Base-by-base conservation (phyloP, 2,113 vertebrate genomes). In the Rhinichthys klamathensis region DNA sequence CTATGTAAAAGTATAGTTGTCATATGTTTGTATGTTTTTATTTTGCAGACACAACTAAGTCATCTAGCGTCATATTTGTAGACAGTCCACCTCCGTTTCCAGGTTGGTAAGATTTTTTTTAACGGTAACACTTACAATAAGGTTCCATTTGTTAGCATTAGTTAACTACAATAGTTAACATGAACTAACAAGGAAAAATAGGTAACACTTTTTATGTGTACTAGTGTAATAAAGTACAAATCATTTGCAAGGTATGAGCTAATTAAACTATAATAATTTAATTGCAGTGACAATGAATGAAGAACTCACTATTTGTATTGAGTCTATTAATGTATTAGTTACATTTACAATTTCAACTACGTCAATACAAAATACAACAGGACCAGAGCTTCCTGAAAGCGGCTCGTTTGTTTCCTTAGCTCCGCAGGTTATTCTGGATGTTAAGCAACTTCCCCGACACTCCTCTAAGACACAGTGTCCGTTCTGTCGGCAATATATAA, bases 401-500 rank as follows among this genome's bases (percentile, higher is more conserved):
- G 23, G 4, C 46, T 63, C 80, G 51, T 85, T 32, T 85, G 27
- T 80, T 89, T 60, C 51, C 63, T 83, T 65, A 95, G 94, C 94
- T 25, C 94, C 94, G 10, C 21, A 11, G 63, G 91, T 94, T 44
- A 88, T 92, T 84, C 60, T 93, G 85, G 90, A 95, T 10, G 0
- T 90, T 30, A 8, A 87, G 0, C 69, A 91, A 0, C 87, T 95
- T 44, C 91, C 93, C 0, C 1, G 44, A 1, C 0, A 3, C 13
- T 83, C 94, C 0, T 44, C 85, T 56, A 91, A 35, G 72, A 95
- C 91, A 0, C 91, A 92, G 82, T 95, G 94, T 73, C 94, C 93
- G 0, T 84, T 87, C 69, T 95, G 94, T 84, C n/a, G 0, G 1
- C 65, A 92, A 89, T 94, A 83, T 56, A 12, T 95, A 32, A 81